Percentiles rank a stretch among this genome's conserved stretches.
These are phyloP conservation scores for Synergus gifuensis DNA, from an alignment of 2,888 invertebrate genomes.

Conservation along the genomic window DNA sequence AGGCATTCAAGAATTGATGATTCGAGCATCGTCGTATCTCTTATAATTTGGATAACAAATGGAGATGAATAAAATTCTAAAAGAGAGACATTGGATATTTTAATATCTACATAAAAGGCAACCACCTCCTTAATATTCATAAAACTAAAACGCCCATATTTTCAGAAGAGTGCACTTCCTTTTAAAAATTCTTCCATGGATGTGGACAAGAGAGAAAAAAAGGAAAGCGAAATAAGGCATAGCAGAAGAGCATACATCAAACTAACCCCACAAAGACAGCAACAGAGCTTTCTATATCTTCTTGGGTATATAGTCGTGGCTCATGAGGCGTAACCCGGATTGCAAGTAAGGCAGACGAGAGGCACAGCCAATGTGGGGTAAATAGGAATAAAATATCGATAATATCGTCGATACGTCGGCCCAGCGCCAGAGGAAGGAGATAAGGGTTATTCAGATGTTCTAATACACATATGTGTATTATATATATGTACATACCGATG, in stretches of 20 bases:
- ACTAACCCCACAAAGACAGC: slow-evolving; percentile 51
- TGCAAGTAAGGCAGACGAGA: slow-evolving; percentile 39
- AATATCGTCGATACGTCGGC: slow-evolving; percentile 55
- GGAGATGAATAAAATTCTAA: not conserved
- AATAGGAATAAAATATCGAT: slow-evolving; percentile 69
- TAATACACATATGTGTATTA: slow-evolving; percentile 13
- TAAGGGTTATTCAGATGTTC: slow-evolving; percentile 47
- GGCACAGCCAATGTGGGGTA: slow-evolving; percentile 60
- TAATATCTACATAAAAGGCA: not conserved
- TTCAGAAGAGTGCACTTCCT: slow-evolving; percentile 11
- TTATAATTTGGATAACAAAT: not conserved
- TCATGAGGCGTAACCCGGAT: slow-evolving; percentile 48
- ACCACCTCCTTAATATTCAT: slow-evolving; percentile 3
- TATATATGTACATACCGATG: not conserved
- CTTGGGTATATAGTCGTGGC: slow-evolving; percentile 43
- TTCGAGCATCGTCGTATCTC: not conserved
- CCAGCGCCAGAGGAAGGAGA: slow-evolving; percentile 48
- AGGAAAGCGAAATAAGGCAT: slow-evolving; percentile 48
- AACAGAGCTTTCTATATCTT: slow-evolving; percentile 43
- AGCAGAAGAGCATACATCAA: slow-evolving; percentile 55
- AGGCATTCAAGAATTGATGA: slow-evolving; percentile 42
- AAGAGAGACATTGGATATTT: not conserved
- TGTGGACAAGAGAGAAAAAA: slow-evolving; percentile 39
- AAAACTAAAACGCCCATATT: slow-evolving; percentile 17
- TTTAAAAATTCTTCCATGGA: slow-evolving; percentile 5